These are phyloP conservation scores for Piezodorus guildinii DNA, from an alignment of 1,140 invertebrate species.

Conservation along the genomic window DNA sequence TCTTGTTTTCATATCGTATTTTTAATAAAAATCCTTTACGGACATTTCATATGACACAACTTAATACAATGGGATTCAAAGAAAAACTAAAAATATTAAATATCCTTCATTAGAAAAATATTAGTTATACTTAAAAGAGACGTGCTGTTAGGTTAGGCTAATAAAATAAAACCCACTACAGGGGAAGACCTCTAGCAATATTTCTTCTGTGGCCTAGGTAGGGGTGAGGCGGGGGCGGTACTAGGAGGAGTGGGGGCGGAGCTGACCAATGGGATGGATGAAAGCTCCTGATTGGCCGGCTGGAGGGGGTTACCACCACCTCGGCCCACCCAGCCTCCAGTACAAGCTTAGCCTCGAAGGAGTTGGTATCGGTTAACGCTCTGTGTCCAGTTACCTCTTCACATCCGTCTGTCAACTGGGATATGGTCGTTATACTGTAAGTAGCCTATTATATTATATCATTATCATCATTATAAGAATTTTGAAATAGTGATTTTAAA, in stretches of 20 bases:
- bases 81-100: no score
- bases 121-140: no score
- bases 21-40: no score
- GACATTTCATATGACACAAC: no score
- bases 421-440: slow-evolving; percentile 27
- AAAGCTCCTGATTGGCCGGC: not conserved
- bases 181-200: no score
- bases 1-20: no score
- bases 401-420: slow-evolving; percentile 4
- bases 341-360: not conserved
- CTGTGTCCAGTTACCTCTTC: not conserved
- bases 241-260: not conserved
- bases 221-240: not conserved
- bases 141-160: no score
- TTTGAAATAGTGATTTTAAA: no score
- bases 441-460: slow-evolving; percentile 12
- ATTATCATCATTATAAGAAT: no score
- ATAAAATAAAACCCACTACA: no score
- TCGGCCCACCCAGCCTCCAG: not conserved
- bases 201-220: not conserved
- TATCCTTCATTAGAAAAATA: no score
- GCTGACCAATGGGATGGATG: not conserved
- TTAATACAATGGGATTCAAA: no score
- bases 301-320: not conserved
- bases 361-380: not conserved